A percentile compares a stretch with the other conserved stretches of the same genome.
phyloP scores from a whole-genome alignment of 2,888 invertebrate genomes.

The Andrena chrysosceles region DNA sequence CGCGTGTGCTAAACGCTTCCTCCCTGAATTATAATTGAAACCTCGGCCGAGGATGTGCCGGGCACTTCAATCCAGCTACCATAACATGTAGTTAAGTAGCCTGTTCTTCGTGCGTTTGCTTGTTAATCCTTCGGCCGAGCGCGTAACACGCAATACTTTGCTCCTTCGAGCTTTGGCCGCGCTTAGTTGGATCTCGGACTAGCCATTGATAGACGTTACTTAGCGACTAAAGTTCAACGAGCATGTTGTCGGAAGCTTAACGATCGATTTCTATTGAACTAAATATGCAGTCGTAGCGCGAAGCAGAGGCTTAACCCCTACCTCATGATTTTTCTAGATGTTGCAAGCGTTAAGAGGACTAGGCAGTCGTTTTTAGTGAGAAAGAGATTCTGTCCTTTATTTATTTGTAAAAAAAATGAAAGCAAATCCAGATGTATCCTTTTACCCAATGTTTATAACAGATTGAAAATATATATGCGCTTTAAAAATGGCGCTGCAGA shows the following conservation, averaged over 20 bases:
- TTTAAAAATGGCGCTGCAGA: no score
- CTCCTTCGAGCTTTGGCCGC: background rate
- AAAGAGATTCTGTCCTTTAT: no score
- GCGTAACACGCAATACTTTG: background rate
- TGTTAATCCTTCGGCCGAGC: background rate
- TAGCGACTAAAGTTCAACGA: conserved; percentile 27
- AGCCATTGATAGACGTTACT: background rate
- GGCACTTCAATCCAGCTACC: conserved; percentile 27
- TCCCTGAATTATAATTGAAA: conserved; percentile 64
- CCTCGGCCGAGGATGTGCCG: conserved; percentile 37
- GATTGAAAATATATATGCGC: no score
- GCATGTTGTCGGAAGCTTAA: conserved; percentile 24
- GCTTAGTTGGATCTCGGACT: background rate
- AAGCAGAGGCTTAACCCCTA: background rate
- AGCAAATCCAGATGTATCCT: no score
- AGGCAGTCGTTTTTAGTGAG: no score
- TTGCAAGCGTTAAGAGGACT: no score
- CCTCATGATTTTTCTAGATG: no score
- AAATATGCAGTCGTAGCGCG: conserved; percentile 13
- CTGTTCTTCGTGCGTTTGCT: background rate
- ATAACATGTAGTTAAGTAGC: conserved; percentile 14
- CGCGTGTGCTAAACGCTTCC: conserved; percentile 66
- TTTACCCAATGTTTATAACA: no score
- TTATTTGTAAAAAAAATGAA: no score
- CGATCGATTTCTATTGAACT: conserved; percentile 29